Evolutionary conservation across 2,888 invertebrate species (phyloP).

Genomic region (Stratiomys singularior): DNA sequence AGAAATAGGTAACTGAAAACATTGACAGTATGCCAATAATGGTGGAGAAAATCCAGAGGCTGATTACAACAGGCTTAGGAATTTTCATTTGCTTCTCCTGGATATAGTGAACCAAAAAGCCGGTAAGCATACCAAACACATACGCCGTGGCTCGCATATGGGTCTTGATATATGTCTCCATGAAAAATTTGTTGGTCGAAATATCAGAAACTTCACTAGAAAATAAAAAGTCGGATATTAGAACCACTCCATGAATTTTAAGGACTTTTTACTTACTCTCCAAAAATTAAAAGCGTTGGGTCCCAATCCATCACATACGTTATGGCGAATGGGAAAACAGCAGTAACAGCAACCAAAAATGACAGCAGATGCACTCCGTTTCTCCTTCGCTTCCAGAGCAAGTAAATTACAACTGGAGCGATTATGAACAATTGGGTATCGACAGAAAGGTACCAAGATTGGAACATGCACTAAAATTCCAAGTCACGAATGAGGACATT

Average conservation of each 20-base stretch:
- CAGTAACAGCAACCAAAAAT: constrained; percentile 66
- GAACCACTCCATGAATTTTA: not conserved
- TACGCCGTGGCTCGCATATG: constrained; percentile 80
- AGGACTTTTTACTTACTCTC: constrained; percentile 70
- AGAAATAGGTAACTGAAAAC: constrained; percentile 73
- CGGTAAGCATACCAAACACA: constrained; percentile 74
- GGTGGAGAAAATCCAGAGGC: constrained; percentile 56
- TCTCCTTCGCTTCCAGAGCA: constrained; percentile 73
- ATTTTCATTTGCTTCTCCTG: constrained; percentile 69
- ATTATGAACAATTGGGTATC: constrained; percentile 75
- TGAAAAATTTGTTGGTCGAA: constrained; percentile 72
- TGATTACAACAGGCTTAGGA: constrained; percentile 61
- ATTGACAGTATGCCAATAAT: constrained; percentile 69
- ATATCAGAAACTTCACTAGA: constrained; percentile 75
- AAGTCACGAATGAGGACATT: not conserved
- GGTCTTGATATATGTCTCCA: constrained; percentile 76
- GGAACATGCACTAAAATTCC: constrained; percentile 67
- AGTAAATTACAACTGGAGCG: constrained; percentile 74
- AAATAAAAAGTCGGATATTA: constrained; percentile 57
- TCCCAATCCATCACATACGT: constrained; percentile 72
- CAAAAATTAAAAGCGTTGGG: constrained; percentile 75
- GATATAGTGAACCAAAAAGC: constrained; percentile 73
- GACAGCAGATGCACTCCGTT: constrained; percentile 69
- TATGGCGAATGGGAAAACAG: constrained; percentile 69
- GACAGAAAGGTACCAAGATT: constrained; percentile 70